Base-by-base conservation (phyloP, 1,140 invertebrate genomes). In the Hydropsyche tenuis region DNA sequence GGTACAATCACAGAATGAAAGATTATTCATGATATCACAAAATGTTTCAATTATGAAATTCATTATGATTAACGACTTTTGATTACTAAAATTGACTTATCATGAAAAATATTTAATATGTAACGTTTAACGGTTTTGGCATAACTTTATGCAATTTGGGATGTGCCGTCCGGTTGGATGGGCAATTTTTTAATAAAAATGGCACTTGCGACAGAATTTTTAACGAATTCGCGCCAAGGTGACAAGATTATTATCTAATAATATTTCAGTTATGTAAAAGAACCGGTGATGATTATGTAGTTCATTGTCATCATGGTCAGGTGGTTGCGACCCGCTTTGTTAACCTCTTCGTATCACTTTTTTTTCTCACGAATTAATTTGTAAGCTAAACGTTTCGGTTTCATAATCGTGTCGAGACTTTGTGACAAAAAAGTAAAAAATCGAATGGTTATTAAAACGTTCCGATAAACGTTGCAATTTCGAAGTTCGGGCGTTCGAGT, bases 201-300 rank as follows among this genome's bases (percentile, higher is more conserved):
- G 56, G 23, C 30, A 37, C 56, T 60, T 60, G 56, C 56, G 9
- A 60, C 56, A 25, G 56, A 25, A 60, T 60, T 60, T 3, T 27
- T 60, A 7, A 60, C 25, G n/a, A 60, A 60, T 60, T 20, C 11
- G 23, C 56, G 20, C 56, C 56, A 60, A 60, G 56, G 56, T 14
- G 56, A 60, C 56, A 60, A 7, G 56, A 60, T 60, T 16, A 27
- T 60, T 60, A 60, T 60, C 56, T 60, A 60, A 60, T 27, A 60
- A 60, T 27, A 56, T 56, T 23, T 22, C 22, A 25, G 23, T 68
- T 68, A 68, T 68, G 42, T 68, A 68, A 68, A 16, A 16, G 65
- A 68, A 68, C 42, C 43, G 65, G 37, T 43, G 65, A 68, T 68
- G 65, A 48, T 48, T 68, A 68, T 68, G 65, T 68, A 68, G 65